Conservation (phyloP, 2,888 invertebrate species). For the Agrochola circellaris region DNA sequence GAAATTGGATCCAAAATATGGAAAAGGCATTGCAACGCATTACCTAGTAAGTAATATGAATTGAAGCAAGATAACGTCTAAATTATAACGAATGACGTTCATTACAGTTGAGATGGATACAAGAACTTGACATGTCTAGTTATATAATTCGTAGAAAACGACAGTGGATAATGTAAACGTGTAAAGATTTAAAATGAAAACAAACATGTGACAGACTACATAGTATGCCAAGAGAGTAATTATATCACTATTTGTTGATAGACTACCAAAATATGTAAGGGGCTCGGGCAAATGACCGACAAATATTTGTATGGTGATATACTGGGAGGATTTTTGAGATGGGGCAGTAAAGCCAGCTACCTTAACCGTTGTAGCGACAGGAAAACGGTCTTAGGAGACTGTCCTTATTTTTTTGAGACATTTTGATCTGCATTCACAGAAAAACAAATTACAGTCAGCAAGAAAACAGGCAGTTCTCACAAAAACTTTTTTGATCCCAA, state of each 20-base stretch:
- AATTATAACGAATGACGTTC: background rate
- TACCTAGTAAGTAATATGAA: background rate
- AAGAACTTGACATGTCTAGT: background rate
- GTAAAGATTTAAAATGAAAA: constrained; percentile 9
- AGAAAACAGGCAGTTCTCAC: no score
- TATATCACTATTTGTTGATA: constrained; percentile 32
- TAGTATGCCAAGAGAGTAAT: constrained; percentile 41
- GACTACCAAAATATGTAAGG: constrained; percentile 31
- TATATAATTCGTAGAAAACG: constrained; percentile 13
- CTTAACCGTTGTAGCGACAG: no score
- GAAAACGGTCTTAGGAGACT: no score
- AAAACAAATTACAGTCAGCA: no score
- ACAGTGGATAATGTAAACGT: background rate
- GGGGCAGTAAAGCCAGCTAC: no score
- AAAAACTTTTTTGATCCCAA: no score
- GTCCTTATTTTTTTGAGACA: no score
- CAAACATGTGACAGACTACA: constrained; percentile 12
- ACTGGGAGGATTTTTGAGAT: no score
- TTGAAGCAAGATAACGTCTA: background rate
- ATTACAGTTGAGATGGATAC: background rate
- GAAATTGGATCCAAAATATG: no score
- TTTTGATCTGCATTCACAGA: no score
- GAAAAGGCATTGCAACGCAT: no score
- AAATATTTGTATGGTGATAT: background rate
- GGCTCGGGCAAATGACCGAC: constrained; percentile 8